Conservation (phyloP, 1,140 invertebrate genomes). For the Drosophila varians region DNA sequence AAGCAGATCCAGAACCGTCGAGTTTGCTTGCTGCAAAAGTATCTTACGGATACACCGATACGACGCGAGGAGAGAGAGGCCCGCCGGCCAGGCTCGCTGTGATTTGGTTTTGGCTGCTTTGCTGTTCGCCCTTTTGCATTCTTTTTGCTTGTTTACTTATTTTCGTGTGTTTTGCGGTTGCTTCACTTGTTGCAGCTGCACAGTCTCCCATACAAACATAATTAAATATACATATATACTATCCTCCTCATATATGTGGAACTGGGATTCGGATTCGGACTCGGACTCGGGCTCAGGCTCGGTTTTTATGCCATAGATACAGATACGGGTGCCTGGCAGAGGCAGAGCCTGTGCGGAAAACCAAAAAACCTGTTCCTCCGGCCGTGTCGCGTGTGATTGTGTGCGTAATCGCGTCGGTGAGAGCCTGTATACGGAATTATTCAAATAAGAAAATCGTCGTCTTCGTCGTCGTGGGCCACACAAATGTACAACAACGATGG, state of each 20-base stretch:
- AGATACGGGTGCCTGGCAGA: constrained; percentile 22
- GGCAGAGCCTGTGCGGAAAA: constrained; percentile 60
- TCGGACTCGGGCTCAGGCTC: constrained; percentile 36
- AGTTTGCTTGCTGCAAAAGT: constrained; percentile 40
- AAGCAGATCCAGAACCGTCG: constrained; percentile 43
- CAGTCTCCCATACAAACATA: constrained; percentile 9
- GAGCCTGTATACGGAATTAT: constrained; percentile 71
- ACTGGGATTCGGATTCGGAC: constrained; percentile 33
- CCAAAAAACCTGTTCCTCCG: constrained; percentile 68
- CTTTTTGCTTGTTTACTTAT: constrained; percentile 71
- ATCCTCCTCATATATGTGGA: constrained; percentile 14
- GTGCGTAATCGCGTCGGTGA: constrained; percentile 3
- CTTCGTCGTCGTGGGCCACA: constrained; percentile 51
- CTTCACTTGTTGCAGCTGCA: constrained; percentile 77
- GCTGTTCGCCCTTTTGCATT: constrained; percentile 63
- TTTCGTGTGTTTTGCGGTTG: constrained; percentile 56
- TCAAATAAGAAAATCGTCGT: constrained; percentile 76
- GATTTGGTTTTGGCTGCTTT: constrained; percentile 51
- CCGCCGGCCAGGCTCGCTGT: constrained; percentile 26
- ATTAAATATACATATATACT: constrained; percentile 1
- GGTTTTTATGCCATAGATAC: constrained; percentile 64
- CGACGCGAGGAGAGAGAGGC: constrained; percentile 18
- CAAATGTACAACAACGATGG: constrained; percentile 84
- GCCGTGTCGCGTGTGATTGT: constrained; percentile 8
- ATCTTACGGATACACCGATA: constrained; percentile 56